A percentile compares a stretch with the other conserved stretches of the same genome.
Conservation (phyloP, 2,888 invertebrate genomes). For the Arenicola marina region DNA sequence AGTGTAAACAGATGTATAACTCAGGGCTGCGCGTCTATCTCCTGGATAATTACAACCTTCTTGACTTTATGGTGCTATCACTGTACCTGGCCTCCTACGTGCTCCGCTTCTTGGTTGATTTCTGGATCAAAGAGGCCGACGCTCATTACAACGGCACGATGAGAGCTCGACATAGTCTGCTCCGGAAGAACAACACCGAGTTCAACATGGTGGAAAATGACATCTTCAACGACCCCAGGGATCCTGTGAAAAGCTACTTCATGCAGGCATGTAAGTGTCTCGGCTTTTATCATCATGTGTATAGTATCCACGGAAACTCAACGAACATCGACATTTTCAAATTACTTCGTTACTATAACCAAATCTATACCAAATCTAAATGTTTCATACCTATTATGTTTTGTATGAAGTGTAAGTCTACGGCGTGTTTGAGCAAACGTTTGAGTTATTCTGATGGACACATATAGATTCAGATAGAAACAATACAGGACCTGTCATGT, state of each 20-base stretch:
- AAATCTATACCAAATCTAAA: too few relatives aligned
- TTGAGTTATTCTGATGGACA: too few relatives aligned
- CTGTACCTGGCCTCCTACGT: slow-evolving; percentile 61
- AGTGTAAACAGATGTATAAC: slow-evolving; percentile 60
- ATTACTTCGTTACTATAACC: too few relatives aligned
- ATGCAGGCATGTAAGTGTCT: slow-evolving; percentile 36
- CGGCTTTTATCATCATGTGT: background rate
- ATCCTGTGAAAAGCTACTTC: slow-evolving; percentile 29
- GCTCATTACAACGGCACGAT: slow-evolving; percentile 50
- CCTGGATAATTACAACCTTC: slow-evolving; percentile 58
- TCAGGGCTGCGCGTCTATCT: slow-evolving; percentile 57
- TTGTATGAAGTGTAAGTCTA: too few relatives aligned
- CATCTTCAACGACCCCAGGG: slow-evolving; percentile 37
- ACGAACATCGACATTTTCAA: too few relatives aligned
- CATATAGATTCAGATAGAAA: too few relatives aligned
- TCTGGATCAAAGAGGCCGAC: slow-evolving; percentile 56
- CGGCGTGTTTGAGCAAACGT: too few relatives aligned
- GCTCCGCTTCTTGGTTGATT: slow-evolving; percentile 58
- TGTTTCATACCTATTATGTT: too few relatives aligned
- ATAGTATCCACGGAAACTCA: too few relatives aligned
- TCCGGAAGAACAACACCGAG: slow-evolving; percentile 8
- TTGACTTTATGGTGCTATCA: slow-evolving; percentile 58
- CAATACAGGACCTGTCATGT: too few relatives aligned
- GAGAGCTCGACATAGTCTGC: slow-evolving; percentile 42
- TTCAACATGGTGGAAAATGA: slow-evolving; percentile 22